phyloP scores from a whole-genome alignment of 2,888 invertebrate genomes.

The Athripsodes cinereus region DNA sequence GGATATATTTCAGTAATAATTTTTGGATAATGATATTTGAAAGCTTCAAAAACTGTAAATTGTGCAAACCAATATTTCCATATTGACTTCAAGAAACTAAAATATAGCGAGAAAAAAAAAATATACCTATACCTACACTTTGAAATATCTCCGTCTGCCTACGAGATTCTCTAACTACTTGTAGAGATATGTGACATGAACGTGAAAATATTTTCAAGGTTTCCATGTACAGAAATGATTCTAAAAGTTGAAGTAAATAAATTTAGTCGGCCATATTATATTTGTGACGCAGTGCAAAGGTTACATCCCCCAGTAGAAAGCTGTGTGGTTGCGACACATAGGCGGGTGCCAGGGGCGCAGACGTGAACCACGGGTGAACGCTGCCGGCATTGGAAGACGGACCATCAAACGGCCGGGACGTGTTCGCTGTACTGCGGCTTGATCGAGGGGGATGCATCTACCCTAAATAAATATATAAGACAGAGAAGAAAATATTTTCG shows the following conservation, averaged over 20 bases:
- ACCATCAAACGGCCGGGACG: constrained; percentile 48
- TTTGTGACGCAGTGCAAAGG: constrained; percentile 19
- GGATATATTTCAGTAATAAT: no score
- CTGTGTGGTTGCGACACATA: constrained; percentile 12
- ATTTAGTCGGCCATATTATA: constrained; percentile 13
- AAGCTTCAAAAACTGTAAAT: no score
- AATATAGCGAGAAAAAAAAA: no score
- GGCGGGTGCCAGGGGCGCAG: constrained; percentile 36
- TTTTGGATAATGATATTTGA: no score
- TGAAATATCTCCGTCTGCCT: no score
- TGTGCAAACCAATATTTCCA: no score
- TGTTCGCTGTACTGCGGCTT: constrained; percentile 40
- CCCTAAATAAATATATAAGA: constrained; percentile 37
- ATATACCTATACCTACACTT: no score
- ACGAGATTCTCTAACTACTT: no score
- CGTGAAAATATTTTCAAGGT: no score
- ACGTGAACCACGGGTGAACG: constrained; percentile 45
- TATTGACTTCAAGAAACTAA: no score
- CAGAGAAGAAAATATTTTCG: constrained; percentile 28
- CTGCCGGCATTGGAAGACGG: constrained; percentile 49
- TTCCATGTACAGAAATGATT: not conserved
- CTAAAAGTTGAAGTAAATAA: not conserved
- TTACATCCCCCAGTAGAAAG: constrained; percentile 18
- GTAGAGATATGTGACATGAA: no score
- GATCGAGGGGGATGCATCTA: constrained; percentile 45